Percentiles rank a stretch among this genome's conserved stretches.
phyloP scores from a whole-genome alignment of 1,140 invertebrate species.

The Proales similis region DNA sequence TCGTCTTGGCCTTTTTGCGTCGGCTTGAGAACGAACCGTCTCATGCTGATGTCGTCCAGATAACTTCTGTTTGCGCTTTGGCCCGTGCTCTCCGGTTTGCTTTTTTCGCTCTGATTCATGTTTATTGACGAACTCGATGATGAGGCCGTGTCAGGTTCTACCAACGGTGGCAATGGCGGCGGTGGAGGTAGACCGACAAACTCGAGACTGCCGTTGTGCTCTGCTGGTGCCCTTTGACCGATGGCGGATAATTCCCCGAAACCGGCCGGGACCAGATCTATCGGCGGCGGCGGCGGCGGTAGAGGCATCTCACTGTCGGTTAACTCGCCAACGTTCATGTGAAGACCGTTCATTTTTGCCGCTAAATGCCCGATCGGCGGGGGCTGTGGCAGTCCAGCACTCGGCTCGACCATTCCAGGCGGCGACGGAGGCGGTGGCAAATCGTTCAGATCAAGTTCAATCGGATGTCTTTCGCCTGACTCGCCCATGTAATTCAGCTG shows the following conservation, averaged over 20 bases:
- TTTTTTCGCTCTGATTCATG: neutral
- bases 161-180: slow-evolving; percentile 20
- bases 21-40: slow-evolving; percentile 30
- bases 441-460: neutral
- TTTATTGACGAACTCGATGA: slow-evolving; percentile 29
- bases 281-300: neutral
- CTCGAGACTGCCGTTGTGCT: neutral
- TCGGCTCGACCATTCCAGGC: slow-evolving; percentile 1
- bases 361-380: slow-evolving; percentile 6
- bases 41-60: slow-evolving; percentile 25
- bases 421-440: slow-evolving; percentile 28
- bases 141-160: slow-evolving; percentile 17
- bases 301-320: slow-evolving; percentile 21
- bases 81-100: neutral
- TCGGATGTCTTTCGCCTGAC: no score
- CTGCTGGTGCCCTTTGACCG: neutral
- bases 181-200: slow-evolving; percentile 1
- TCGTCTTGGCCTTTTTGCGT: slow-evolving; percentile 10
- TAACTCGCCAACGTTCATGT: no score
- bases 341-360: no score
- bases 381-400: neutral
- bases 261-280: neutral
- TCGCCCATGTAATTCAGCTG: no score
- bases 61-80: neutral
- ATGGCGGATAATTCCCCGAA: neutral